Evolutionary conservation across 2,888 invertebrate genomes (phyloP), one percentile per base, ranked within the genome.

Genomic region (Ichneumon xanthorius): DNA sequence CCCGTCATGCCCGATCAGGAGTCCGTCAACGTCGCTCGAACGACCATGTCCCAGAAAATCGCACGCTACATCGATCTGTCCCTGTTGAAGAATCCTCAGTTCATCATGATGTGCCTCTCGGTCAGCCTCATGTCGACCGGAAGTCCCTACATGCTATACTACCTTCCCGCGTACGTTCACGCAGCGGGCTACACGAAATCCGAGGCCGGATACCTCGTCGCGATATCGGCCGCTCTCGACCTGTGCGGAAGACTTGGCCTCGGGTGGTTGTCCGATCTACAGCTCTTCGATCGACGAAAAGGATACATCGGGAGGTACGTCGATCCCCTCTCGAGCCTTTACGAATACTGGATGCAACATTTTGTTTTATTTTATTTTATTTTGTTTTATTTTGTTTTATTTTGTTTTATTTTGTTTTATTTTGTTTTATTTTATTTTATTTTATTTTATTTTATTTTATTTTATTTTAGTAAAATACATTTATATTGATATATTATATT

Each of bases 111-210:
- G 93, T 96, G 96, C 84, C 94, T 96, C 1, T 97, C 97, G 0
- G 97, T 97, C 11, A 96, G 96, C 0, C 95, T 97, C 2, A 96
- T 97, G 96, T 96, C 97, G 0, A 96, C 96, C 30, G 97, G 97
- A 14, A 97, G 97, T 4, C 97, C 97, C 0, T 97, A 97, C 92
- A 96, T 97, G 90, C 92, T 97, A 3, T 97, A 97, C 93, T 97
- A 97, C 90, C 93, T 97, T 63, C 97, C 97, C 0, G 97, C 97
- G 0, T 97, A 97, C 90, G 96, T 96, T 0, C 96, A 96, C 55
- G 95, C 96, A 0, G 95, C 94, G 0, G 97, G 97, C 58, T 96
- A 96, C 85, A 95, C 94, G 40, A 96, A 96, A 87, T 93, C 95
- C 0, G 95, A 95, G 61, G 94, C 96, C 92, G 96, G 97, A 61